Evolutionary conservation across 2,888 invertebrate species (phyloP).

Genomic region (Campoletis raptor): DNA sequence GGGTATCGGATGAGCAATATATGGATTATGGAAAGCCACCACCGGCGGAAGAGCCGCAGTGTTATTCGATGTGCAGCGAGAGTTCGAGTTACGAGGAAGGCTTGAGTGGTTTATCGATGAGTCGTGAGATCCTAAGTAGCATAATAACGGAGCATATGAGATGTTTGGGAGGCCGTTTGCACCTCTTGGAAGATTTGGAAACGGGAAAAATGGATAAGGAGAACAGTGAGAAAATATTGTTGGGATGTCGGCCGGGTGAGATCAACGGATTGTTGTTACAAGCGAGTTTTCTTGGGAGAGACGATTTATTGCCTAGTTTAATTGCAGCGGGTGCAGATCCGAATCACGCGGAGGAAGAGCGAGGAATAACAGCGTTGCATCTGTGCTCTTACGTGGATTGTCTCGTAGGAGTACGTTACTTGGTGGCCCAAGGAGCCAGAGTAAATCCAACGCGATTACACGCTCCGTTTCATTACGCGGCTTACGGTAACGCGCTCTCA

Average conservation of each 20-base stretch:
- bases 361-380: constrained; percentile 91
- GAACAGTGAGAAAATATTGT: constrained; percentile 86
- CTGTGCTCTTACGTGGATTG: constrained; percentile 93
- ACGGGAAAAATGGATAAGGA: constrained; percentile 88
- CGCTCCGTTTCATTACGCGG: constrained; percentile 95
- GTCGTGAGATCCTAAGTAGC: constrained; percentile 89
- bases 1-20: constrained; percentile 83
- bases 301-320: constrained; percentile 88
- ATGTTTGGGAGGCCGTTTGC: constrained; percentile 88
- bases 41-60: constrained; percentile 88
- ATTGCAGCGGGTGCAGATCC: constrained; percentile 90
- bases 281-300: constrained; percentile 90
- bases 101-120: constrained; percentile 83
- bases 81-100: constrained; percentile 87
- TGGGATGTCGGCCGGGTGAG: constrained; percentile 88
- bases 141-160: constrained; percentile 91
- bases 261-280: constrained; percentile 91
- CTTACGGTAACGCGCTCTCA: constrained; percentile 94
- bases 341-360: constrained; percentile 89
- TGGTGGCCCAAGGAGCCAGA: constrained; percentile 89
- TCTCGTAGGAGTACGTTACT: constrained; percentile 89
- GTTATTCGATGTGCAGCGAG: constrained; percentile 91
- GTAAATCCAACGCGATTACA: constrained; percentile 91
- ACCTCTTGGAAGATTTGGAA: constrained; percentile 91
- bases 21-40: constrained; percentile 93